Evolutionary conservation across 1,140 invertebrate genomes (phyloP), one percentile per base, ranked within the genome.

Genomic region (Pogonognathellus flavescens): DNA sequence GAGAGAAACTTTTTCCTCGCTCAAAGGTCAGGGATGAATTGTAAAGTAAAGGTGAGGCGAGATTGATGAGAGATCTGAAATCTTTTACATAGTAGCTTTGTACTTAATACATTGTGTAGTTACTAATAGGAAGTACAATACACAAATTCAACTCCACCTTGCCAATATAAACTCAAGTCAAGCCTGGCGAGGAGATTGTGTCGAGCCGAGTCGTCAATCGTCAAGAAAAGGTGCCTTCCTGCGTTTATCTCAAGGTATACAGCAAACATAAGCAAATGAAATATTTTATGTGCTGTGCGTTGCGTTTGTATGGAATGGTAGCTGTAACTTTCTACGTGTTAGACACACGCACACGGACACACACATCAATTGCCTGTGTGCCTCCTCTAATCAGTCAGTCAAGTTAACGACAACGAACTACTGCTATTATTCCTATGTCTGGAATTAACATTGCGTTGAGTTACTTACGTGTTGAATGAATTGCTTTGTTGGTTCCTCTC

Each of bases 1-100:
- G 31, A 41, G 57, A 84, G 31, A 72, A 70, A 82, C 72, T 57
- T 60, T 76, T 57, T 72, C 66, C 62, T 84, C 83, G 50, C 66
- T 82, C 50, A 72, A 52, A 62, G 22, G 83, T 76, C 70, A 76
- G 70, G 70, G 70, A 76, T 76, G 70, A 49, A 76, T 76, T 25
- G 70, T 76, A 49, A 76, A 76, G 70, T 25, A 49, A 31, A 76
- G 70, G 70, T 76, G 70, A 76, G 70, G 31, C 70, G 70, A 76
- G 70, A 76, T 76, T 76, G 70, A 76, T 76, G 70, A 31, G 25
- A 76, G 70, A 76, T 76, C 70, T 76, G n/a, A 16, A 76, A 76
- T 76, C 70, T 76, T 76, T 41, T 31, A 76, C 66, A 8, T 49
- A 7, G 25, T 72, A 72, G 22, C 25, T 50, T 76, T 76, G 14